Percentiles rank a stretch among this genome's conserved stretches.
Evolutionary conservation across 2,888 invertebrate genomes (phyloP).

Genomic region (Ischnura elegans): DNA sequence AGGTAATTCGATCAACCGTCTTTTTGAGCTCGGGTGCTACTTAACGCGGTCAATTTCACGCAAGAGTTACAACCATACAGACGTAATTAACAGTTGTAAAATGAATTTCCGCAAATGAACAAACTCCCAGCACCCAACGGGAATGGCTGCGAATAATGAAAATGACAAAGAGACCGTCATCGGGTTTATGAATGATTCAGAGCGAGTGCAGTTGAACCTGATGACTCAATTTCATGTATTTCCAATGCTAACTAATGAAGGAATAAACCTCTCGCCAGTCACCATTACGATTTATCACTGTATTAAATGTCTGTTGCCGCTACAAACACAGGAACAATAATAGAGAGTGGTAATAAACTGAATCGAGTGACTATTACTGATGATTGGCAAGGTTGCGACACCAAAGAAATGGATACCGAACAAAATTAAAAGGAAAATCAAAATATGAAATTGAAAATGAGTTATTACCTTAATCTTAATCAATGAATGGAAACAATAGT

Average conservation of each 20-base stretch:
- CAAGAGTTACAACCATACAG: not conserved
- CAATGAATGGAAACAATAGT: too few species aligned
- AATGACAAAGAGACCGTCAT: not conserved
- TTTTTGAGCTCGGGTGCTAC: not conserved
- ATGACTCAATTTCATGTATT: not conserved
- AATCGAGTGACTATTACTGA: too few species aligned
- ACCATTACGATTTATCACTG: not conserved
- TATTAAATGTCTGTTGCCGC: too few species aligned
- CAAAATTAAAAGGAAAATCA: too few species aligned
- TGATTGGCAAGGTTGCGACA: too few species aligned
- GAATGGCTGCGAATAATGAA: not conserved
- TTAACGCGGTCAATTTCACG: not conserved
- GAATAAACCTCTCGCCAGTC: not conserved
- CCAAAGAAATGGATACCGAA: too few species aligned
- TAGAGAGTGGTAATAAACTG: too few species aligned
- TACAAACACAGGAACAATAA: too few species aligned
- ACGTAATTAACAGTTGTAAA: not conserved
- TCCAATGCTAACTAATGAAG: not conserved
- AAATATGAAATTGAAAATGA: too few species aligned
- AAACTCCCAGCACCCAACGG: not conserved
- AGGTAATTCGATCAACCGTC: not conserved
- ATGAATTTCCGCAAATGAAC: not conserved
- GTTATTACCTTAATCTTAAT: too few species aligned
- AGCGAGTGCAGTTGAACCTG: not conserved
- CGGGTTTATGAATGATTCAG: slow-evolving; percentile 17